Percentiles rank a stretch among this genome's conserved stretches.
phyloP scores from a whole-genome alignment of 2,113 vertebrate genomes.

The Heloderma charlesbogerti region DNA sequence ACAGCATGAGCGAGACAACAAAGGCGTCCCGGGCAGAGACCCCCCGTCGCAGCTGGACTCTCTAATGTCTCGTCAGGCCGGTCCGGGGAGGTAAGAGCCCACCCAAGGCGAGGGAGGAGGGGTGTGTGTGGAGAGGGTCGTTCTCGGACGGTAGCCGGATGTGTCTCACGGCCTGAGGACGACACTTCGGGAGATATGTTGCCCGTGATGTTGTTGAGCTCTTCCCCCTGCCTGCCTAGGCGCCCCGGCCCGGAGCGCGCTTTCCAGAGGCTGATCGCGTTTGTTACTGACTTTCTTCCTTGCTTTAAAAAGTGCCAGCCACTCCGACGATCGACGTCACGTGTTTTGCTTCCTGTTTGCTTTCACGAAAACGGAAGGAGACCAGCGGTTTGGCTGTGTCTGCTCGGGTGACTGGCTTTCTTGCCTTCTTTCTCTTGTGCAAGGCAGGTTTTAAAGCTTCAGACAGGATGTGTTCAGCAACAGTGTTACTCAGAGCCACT shows the following conservation, averaged over 20 bases:
- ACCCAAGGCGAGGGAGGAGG: not conserved
- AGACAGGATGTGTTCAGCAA: not conserved
- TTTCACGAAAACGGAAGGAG: not conserved
- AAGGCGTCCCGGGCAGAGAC: not conserved
- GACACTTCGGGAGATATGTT: not conserved
- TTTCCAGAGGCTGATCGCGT: not conserved
- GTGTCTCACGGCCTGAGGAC: not conserved
- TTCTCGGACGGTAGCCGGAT: not conserved
- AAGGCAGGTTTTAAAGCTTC: not conserved
- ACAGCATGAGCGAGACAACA: not conserved
- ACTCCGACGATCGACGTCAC: conserved; percentile 2
- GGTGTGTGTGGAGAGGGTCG: not conserved
- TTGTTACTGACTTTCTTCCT: not conserved
- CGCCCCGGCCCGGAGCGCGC: not conserved
- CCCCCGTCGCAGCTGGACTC: not conserved
- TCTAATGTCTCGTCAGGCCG: not conserved
- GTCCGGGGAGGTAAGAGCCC: not conserved
- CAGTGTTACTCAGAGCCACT: not conserved
- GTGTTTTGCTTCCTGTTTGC: conserved; percentile 1
- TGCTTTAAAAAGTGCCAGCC: not conserved
- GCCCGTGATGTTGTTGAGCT: no score
- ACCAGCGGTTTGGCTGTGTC: not conserved
- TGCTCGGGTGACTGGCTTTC: not conserved
- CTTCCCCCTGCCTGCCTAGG: not conserved
- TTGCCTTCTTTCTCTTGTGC: not conserved